A percentile compares a stretch with the other conserved stretches of the same genome.
These are phyloP conservation scores for Heliconius charithonia DNA, from an alignment of 2,888 invertebrate genomes.

Conservation along the genomic window DNA sequence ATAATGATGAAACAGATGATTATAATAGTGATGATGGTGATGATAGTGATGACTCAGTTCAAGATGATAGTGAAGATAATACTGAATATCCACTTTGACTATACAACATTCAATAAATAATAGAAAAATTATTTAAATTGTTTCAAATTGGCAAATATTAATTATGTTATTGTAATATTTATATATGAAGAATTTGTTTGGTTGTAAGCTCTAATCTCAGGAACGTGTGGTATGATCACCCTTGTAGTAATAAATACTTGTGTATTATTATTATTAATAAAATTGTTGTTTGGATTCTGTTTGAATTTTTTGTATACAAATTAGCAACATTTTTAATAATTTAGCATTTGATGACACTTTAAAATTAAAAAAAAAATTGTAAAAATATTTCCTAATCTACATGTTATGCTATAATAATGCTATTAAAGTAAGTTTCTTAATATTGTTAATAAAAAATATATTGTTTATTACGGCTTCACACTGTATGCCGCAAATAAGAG, in stretches of 20 bases:
- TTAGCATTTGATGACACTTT: not conserved
- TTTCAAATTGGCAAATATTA: not conserved
- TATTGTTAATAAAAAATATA: not conserved
- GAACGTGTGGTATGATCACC: no score
- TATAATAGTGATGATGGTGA: not conserved
- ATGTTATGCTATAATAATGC: not conserved
- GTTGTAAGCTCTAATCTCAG: no score
- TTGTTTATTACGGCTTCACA: no score
- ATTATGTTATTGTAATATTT: not conserved
- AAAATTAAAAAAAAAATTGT: not conserved
- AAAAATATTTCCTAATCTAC: not conserved
- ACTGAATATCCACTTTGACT: slow-evolving; percentile 19
- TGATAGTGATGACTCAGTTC: slow-evolving; percentile 1
- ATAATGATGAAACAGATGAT: slow-evolving; percentile 1
- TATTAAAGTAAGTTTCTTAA: not conserved
- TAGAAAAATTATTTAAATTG: not conserved
- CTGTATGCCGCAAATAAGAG: no score
- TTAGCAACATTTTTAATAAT: no score
- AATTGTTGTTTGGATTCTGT: no score
- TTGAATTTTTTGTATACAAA: no score
- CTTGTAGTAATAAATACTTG: no score
- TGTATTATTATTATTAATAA: no score
- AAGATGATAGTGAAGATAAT: slow-evolving; percentile 11
- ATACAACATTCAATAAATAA: slow-evolving; percentile 5
- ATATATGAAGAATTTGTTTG: not conserved